phyloP scores from a whole-genome alignment of 2,888 invertebrate species.

The Napeogenes sylphis region DNA sequence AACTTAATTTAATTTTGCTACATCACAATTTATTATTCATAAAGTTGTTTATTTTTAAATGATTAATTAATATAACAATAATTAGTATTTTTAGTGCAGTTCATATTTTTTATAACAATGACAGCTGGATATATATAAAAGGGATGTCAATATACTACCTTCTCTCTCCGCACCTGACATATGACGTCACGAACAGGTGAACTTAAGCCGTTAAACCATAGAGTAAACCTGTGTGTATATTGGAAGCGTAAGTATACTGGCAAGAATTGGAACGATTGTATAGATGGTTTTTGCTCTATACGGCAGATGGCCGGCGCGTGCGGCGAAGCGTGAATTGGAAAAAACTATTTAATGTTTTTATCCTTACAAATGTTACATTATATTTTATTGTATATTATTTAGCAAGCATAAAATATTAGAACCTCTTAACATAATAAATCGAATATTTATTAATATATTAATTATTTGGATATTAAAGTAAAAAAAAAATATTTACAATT shows the following conservation, averaged over 20 bases:
- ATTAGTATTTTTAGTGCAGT: neutral
- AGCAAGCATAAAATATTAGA: too few species aligned
- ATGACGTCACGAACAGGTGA: constrained; percentile 53
- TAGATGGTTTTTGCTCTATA: constrained; percentile 19
- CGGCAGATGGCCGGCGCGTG: constrained; percentile 52
- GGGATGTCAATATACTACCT: constrained; percentile 30
- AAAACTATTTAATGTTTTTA: constrained; percentile 24
- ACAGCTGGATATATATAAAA: constrained; percentile 31
- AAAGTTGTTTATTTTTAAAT: too few species aligned
- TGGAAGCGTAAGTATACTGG: constrained; percentile 22
- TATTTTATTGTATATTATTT: neutral
- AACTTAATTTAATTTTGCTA: too few species aligned
- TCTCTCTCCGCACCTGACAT: constrained; percentile 44
- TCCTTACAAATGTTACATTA: neutral
- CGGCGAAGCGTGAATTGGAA: constrained; percentile 41
- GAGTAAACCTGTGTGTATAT: constrained; percentile 26
- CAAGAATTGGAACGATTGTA: neutral
- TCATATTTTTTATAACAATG: constrained; percentile 8
- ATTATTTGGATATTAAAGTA: too few species aligned
- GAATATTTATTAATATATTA: too few species aligned
- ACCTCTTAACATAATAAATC: too few species aligned
- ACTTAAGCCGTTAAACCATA: constrained; percentile 46
- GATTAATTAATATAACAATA: too few species aligned
- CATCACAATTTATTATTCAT: too few species aligned
- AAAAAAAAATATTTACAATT: too few species aligned